Conservation (phyloP, 2,888 invertebrate genomes). For the Polyommatus iphigenia region DNA sequence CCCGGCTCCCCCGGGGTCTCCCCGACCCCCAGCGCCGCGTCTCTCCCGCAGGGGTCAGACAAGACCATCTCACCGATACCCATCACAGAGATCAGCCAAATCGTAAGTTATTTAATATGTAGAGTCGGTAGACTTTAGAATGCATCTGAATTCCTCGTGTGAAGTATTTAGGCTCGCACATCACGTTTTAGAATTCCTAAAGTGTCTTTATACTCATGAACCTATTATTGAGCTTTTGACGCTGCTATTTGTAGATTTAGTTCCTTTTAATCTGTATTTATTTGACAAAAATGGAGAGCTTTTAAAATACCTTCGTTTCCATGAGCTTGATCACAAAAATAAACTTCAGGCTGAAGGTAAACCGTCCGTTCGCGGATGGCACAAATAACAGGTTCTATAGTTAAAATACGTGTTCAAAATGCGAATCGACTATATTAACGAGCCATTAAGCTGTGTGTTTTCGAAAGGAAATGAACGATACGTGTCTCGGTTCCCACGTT, state of each 20-base stretch:
- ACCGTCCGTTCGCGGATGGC: conserved; percentile 41
- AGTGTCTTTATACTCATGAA: conserved; percentile 23
- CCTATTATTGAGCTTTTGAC: conserved; percentile 15
- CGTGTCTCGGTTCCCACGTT: conserved; percentile 56
- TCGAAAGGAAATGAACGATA: conserved; percentile 69
- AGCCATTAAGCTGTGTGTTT: conserved; percentile 56
- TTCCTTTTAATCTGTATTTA: not conserved
- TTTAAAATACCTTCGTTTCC: not conserved
- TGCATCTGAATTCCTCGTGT: conserved; percentile 17
- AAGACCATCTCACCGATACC: conserved; percentile 80
- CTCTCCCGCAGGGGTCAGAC: conserved; percentile 79
- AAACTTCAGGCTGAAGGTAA: conserved; percentile 22
- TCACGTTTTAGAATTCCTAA: conserved; percentile 36
- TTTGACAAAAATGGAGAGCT: not conserved
- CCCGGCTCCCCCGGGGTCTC: conserved; percentile 79
- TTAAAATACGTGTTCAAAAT: conserved; percentile 64
- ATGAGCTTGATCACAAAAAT: conserved; percentile 12
- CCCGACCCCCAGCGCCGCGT: conserved; percentile 82
- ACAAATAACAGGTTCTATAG: conserved; percentile 63
- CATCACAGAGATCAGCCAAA: conserved; percentile 84
- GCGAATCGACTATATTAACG: conserved; percentile 59
- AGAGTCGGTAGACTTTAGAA: conserved; percentile 34
- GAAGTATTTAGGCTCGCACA: conserved; percentile 33
- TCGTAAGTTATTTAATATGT: conserved; percentile 73
- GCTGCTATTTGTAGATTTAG: not conserved